These are phyloP conservation scores for Podarcis siculus DNA, from an alignment of 2,797 vertebrate genomes.

Conservation along the genomic window DNA sequence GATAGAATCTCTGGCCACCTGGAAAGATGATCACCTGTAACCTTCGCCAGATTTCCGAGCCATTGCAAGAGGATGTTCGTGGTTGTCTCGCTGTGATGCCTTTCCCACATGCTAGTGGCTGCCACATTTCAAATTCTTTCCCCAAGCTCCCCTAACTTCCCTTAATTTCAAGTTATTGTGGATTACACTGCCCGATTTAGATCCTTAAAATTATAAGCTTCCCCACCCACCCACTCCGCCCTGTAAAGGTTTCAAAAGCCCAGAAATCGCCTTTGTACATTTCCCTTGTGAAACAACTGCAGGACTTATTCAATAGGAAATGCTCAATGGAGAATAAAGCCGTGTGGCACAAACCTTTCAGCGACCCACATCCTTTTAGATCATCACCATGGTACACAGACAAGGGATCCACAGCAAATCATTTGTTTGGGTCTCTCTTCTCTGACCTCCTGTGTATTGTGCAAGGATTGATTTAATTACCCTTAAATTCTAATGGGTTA, in stretches of 20 bases:
- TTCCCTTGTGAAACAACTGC: conserved; percentile 32
- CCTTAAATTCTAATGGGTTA: conserved; percentile 36
- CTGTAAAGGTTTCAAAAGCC: conserved; percentile 29
- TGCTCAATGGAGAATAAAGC: neutral
- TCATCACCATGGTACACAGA: conserved; percentile 37
- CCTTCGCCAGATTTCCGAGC: neutral
- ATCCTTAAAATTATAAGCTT: neutral
- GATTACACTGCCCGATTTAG: neutral
- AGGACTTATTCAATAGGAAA: conserved; percentile 34
- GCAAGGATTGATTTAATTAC: conserved; percentile 43
- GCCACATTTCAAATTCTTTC: neutral
- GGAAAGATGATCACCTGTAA: neutral
- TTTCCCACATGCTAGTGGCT: neutral
- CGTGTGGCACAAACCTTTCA: conserved; percentile 10
- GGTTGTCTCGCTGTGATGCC: neutral
- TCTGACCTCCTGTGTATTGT: conserved; percentile 9
- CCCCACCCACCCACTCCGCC: too few relatives aligned
- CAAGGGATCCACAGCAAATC: neutral
- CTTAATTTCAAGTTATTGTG: neutral
- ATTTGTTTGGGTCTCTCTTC: conserved; percentile 15
- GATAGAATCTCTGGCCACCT: too few relatives aligned
- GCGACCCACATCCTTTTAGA: neutral
- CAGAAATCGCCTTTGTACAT: neutral
- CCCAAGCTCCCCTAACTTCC: neutral
- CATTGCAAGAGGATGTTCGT: neutral